Base-by-base conservation (phyloP, 2,888 invertebrate species). In the Synergus laeviventris region DNA sequence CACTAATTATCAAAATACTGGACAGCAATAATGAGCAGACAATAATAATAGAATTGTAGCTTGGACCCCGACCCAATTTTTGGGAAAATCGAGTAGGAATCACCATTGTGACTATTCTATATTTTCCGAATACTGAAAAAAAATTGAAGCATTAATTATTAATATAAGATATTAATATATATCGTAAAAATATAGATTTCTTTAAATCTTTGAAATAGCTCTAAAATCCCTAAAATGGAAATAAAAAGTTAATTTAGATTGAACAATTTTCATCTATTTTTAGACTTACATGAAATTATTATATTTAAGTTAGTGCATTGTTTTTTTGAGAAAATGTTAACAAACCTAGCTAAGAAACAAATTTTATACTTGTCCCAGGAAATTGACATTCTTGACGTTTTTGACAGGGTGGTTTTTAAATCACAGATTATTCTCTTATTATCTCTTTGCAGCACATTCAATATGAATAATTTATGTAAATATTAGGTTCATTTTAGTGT, bases 21-120 rank as follows among this genome's bases (percentile, higher is more conserved):
- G 84, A 31, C n/a, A 79, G 77, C 60, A 86, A 81, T 31, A 80
- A 42, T 70, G 84, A 74, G 12, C 86, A 75, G 74, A 79, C 78
- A 75, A 84, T 76, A 42, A 84, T 76, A 42, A 82, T 84, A n/a
- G 82, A 73, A 75, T 85, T 85, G 9, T 81, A 77, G 39, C 79
- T 81, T 7, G 82, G 81, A 18, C 79, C 70, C 70, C 82, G 83
- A 60, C 78, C 86, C 18, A 76, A 38, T 81, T 81, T 83, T 61
- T 79, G 83, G 12, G 73, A 61, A 38, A 82, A 79, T 45, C 80
- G 76, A 75, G 76, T 82, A 49, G 78, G 74, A 38, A 81, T 77
- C 24, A 79, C 79, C 83, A 83, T 83, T n/a, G 54, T 70, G 14
- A 18, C 77, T 16, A 49, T 49, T 24, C 5, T 36, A 31, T 36